Evolutionary conservation across 2,797 vertebrate species (phyloP), one percentile per base, ranked within the genome.

Genomic region (Smutsia gigantea): DNA sequence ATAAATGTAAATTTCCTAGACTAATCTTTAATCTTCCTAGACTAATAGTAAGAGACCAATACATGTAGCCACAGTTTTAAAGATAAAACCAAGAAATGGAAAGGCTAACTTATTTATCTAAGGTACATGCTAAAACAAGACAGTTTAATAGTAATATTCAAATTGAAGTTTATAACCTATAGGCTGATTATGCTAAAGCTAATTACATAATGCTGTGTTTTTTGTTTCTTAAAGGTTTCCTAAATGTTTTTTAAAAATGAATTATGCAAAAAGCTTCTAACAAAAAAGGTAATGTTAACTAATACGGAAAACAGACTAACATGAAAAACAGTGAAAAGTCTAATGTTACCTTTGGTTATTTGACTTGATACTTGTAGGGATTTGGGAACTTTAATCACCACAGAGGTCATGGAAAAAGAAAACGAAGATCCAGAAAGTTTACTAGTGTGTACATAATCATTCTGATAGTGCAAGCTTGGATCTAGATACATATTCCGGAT

Each of bases 121-220:
- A 57, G 1, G 4, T 90, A 11, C 14, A 82, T 78, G n/a, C 2
- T 51, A 92, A 69, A 68, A 64, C 25, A 72, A 86, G 27, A 57
- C 14, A 68, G 1, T 88, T 79, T 82, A 78, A 94, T 90, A 93
- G n/a, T 7, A 95, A 27, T 78, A 87, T 72, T 59, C 19, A 83
- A 92, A 85, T 75, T 78, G 42, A 86, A 86, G 17, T 77, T 57
- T 19, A 64, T 77, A 31, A 23, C 1, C 53, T 79, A 57, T 18
- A 88, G 25, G 10, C 2, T 68, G 31, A 82, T 78, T 93, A 51
- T 51, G 0, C 13, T 88, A 61, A 92, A 77, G 15, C 7, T 63
- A 39, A 31, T 72, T 74, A 61, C 68, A 29, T 69, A 2, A 37
- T 49, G 8, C 4, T 55, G 7, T 39, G 1, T 9, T 66, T 95